Evolutionary conservation across 1,140 invertebrate genomes (phyloP), one percentile per base, ranked within the genome.

Genomic region (Bombus confusus): DNA sequence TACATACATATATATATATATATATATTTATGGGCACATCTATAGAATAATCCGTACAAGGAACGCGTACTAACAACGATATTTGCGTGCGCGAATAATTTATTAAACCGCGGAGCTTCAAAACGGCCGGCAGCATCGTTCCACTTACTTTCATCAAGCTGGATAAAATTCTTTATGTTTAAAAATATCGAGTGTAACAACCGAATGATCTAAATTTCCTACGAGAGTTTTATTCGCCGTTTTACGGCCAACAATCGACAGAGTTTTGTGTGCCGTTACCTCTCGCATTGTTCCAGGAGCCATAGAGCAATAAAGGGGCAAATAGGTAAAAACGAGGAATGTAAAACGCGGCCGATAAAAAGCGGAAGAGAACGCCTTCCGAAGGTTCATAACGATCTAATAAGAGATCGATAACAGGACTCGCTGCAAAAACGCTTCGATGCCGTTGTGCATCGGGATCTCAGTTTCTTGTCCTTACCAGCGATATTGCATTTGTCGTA

Each of bases 331-430:
- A 84, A 57, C 25, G 18, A 43, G 34, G 82, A 84, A 84, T 79
- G 82, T 84, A 84, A 84, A 84, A 71, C 66, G 39, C 47, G 22
- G 15, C 1, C 5, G 2, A 59, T 41, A 78, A 84, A 79, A 79
- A 84, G 18, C n/a, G 39, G 37, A 59, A n/a, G 52, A 84, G 75
- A 84, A 79, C 41, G 82, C 47, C 47, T 83, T 78, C 12, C 9
- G 66, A 47, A 57, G 62, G 43, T 71, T 84, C 64, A 39, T 59
- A 79, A 79, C 82, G 75, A 84, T 79, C 64, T 68, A 84, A 84
- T 79, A 71, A 71, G 43, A 78, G 66, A 83, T 83, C 75, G 74
- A 83, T 83, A 83, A 78, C 81, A 83, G 73, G 34, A 83, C 74
- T 83, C 37, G 47, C 0, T 0, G 66, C 8, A 62, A 71, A 59